Percentiles rank a stretch among this genome's conserved stretches.
These are phyloP conservation scores for Sycophaga agraensis DNA, from an alignment of 1,140 invertebrate genomes.

Conservation along the genomic window DNA sequence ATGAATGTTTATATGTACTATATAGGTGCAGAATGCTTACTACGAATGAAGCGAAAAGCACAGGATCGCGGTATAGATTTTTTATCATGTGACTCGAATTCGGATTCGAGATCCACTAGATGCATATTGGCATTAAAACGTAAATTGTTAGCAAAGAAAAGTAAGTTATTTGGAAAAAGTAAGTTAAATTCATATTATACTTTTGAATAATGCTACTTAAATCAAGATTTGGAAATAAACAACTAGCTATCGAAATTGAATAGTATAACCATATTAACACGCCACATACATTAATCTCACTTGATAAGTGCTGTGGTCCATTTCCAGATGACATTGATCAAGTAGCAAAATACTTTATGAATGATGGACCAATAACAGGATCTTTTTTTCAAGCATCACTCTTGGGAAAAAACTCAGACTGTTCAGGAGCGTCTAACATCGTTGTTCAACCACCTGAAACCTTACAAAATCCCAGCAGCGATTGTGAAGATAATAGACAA, in stretches of 20 bases:
- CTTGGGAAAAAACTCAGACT: background rate
- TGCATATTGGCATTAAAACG: conserved; percentile 23
- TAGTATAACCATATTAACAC: too few species aligned
- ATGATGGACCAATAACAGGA: conserved; percentile 37
- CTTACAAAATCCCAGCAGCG: background rate
- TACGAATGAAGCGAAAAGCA: conserved; percentile 25
- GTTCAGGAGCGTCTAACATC: background rate
- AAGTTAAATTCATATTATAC: too few species aligned
- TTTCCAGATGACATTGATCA: conserved; percentile 37
- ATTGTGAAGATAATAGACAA: background rate
- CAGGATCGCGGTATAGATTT: conserved; percentile 15
- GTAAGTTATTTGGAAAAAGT: conserved; percentile 27
- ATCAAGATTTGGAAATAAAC: too few species aligned
- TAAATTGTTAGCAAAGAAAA: too few species aligned
- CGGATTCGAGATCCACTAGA: conserved; percentile 24
- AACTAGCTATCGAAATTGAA: too few species aligned
- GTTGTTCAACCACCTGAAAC: background rate
- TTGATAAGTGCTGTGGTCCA: too few species aligned
- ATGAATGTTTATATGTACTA: too few species aligned
- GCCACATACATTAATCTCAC: too few species aligned
- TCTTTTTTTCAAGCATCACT: conserved; percentile 18
- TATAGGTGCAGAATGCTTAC: conserved; percentile 28
- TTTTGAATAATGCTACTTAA: too few species aligned
- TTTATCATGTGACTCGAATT: conserved; percentile 15
- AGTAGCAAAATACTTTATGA: conserved; percentile 44